These are phyloP conservation scores for Zaprionus gabonicus DNA, from an alignment of 1,140 invertebrate genomes.

Conservation along the genomic window DNA sequence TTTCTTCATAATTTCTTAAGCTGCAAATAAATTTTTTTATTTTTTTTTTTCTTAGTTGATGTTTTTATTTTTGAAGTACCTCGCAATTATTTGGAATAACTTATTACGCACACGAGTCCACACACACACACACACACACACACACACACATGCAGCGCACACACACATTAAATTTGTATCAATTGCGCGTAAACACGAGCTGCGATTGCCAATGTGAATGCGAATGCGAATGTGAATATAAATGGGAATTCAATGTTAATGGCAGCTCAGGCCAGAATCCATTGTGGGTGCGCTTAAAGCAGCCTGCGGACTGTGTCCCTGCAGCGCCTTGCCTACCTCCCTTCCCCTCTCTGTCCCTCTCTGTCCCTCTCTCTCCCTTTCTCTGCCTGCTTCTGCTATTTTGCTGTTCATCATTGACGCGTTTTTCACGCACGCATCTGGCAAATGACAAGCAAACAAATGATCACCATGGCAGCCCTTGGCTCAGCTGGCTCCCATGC, in stretches of 20 bases:
- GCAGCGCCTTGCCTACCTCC: not conserved
- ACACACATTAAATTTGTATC: slow-evolving; percentile 36
- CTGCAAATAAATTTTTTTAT: not conserved
- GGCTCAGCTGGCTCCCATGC: slow-evolving; percentile 30
- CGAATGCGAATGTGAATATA: slow-evolving; percentile 23
- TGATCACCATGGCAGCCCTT: slow-evolving; percentile 36
- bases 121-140: not conserved
- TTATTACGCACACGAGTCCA: not conserved
- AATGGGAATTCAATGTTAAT: slow-evolving; percentile 42
- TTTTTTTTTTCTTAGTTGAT: not conserved
- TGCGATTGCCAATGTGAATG: slow-evolving; percentile 1
- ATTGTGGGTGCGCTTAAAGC: slow-evolving; percentile 16
- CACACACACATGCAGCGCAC: not conserved
- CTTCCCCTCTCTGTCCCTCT: not conserved
- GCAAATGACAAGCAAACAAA: slow-evolving; percentile 70
- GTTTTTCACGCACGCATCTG: slow-evolving; percentile 49
- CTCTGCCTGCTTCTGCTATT: not conserved
- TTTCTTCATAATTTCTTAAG: slow-evolving; percentile 4
- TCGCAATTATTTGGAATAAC: slow-evolving; percentile 23
- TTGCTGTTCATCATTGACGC: slow-evolving; percentile 7
- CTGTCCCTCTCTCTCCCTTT: not conserved
- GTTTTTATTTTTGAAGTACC: not conserved
- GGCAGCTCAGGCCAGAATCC: slow-evolving; percentile 14
- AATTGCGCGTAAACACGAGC: slow-evolving; percentile 1
- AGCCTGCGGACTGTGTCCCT: too few relatives aligned